These are phyloP conservation scores for Hydrotaea diabolus DNA, from an alignment of 2,888 invertebrate genomes.

Conservation along the genomic window DNA sequence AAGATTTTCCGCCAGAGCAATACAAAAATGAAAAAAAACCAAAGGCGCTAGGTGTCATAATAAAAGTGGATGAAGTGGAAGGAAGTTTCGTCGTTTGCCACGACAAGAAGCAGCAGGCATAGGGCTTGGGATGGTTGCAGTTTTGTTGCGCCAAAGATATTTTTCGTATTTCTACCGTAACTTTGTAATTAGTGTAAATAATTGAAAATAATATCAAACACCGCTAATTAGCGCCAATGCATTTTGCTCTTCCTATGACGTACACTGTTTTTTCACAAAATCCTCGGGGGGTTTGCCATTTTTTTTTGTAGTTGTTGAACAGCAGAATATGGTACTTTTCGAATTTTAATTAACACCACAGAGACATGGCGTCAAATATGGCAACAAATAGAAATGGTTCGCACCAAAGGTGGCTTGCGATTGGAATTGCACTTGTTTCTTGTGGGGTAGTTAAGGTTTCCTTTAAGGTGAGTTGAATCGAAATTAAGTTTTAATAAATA, in stretches of 20 bases:
- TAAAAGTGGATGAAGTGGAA: conserved; percentile 7
- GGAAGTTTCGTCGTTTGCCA: conserved; percentile 24
- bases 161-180: conserved; percentile 33
- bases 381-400: too few species aligned
- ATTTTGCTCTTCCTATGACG: neutral
- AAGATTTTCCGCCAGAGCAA: conserved; percentile 38
- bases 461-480: too few species aligned
- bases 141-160: conserved; percentile 28
- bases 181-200: conserved; percentile 67
- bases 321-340: neutral
- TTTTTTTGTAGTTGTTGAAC: neutral
- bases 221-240: conserved; percentile 61
- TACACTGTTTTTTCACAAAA: neutral
- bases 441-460: too few species aligned
- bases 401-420: too few species aligned
- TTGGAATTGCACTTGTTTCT: too few species aligned
- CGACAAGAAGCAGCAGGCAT: neutral
- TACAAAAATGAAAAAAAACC: neutral
- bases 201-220: conserved; percentile 60
- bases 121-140: neutral
- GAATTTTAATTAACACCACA: neutral
- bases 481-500: too few species aligned
- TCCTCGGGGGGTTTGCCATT: neutral
- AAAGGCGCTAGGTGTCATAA: conserved; percentile 54
- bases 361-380: neutral